These are phyloP conservation scores for Aphaenogaster ashmeadi DNA, from an alignment of 1,140 invertebrate species.

Conservation along the genomic window DNA sequence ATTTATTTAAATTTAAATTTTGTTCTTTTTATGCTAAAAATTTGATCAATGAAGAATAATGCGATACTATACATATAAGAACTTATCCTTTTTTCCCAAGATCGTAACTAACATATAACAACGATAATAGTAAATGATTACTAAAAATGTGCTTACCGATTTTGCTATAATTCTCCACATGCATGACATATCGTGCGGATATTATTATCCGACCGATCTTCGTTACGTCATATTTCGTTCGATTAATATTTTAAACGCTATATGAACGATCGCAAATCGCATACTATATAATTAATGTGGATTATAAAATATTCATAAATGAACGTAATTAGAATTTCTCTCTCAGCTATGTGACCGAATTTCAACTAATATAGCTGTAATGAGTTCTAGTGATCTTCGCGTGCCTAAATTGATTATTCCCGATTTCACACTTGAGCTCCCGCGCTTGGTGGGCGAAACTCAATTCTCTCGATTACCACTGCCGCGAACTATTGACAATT, in stretches of 20 bases:
- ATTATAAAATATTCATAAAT: slow-evolving; percentile 48
- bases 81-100: background rate
- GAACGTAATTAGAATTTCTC: slow-evolving; percentile 44
- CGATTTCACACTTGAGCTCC: slow-evolving; percentile 29
- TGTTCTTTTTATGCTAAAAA: background rate
- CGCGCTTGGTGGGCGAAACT: background rate
- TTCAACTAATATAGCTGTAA: background rate
- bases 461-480: background rate
- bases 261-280: slow-evolving; percentile 42
- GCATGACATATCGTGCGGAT: background rate
- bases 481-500: slow-evolving; percentile 32
- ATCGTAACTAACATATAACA: background rate
- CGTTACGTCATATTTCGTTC: slow-evolving; percentile 17
- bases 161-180: slow-evolving; percentile 16
- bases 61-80: background rate
- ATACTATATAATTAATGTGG: slow-evolving; percentile 40
- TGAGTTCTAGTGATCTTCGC: background rate
- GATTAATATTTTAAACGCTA: slow-evolving; percentile 55
- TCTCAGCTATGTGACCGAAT: background rate
- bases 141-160: slow-evolving; percentile 26
- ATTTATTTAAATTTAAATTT: slow-evolving; percentile 12
- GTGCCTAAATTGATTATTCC: slow-evolving; percentile 33
- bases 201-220: background rate
- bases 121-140: slow-evolving; percentile 5
- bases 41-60: background rate